A percentile compares a stretch with the other conserved stretches of the same genome.
Evolutionary conservation across 2,888 invertebrate species (phyloP).

Genomic region (Diarsia dahlii): DNA sequence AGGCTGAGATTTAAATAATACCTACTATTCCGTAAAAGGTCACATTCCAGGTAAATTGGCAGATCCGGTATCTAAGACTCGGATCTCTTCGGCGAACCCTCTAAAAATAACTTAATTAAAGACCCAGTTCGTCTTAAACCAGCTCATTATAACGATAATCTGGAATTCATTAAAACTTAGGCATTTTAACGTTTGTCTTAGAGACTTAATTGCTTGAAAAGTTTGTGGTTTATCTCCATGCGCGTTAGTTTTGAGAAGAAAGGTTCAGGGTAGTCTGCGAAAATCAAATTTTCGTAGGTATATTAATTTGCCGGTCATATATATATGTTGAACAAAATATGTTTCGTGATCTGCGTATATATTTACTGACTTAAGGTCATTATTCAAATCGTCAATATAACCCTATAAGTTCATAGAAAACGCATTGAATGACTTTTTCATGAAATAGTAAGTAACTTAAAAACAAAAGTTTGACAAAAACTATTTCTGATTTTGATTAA

Average conservation of each 20-base stretch:
- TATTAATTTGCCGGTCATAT: too few species aligned
- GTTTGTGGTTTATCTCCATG: conserved; percentile 3
- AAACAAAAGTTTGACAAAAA: neutral
- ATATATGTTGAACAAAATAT: too few species aligned
- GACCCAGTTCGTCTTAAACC: neutral
- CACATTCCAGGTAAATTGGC: conserved; percentile 24
- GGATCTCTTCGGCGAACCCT: conserved; percentile 16
- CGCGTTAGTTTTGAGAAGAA: too few species aligned
- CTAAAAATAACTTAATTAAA: conserved; percentile 25
- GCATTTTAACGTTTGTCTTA: neutral
- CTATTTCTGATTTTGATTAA: neutral
- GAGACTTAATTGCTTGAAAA: conserved; percentile 8
- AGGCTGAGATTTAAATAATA: conserved; percentile 10
- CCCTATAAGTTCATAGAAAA: too few species aligned
- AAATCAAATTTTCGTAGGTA: too few species aligned
- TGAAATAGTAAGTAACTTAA: neutral
- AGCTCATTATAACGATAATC: conserved; percentile 34
- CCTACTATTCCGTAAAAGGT: conserved; percentile 10
- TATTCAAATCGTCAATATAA: too few species aligned
- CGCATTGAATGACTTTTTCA: too few species aligned
- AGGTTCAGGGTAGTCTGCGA: too few species aligned
- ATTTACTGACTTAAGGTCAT: too few species aligned
- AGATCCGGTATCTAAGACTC: conserved; percentile 36
- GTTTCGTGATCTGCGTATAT: too few species aligned
- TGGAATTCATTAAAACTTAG: conserved; percentile 31